Evolutionary conservation across 2,888 invertebrate species (phyloP).

Genomic region (Thalpophila matura): DNA sequence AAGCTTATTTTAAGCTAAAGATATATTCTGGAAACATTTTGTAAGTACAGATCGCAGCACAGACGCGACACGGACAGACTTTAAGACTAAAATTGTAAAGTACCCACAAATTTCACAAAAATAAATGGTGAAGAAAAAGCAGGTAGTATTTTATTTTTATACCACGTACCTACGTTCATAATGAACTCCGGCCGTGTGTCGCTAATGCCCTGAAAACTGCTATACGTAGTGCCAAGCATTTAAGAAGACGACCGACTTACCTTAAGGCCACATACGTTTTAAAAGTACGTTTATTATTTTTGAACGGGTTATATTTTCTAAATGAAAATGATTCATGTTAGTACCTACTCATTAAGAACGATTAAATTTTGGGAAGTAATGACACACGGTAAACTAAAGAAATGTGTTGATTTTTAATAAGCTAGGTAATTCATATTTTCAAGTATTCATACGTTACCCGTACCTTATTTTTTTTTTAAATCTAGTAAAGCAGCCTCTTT

Average conservation of each 20-base stretch:
- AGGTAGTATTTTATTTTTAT: constrained; percentile 47
- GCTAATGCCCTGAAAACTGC: constrained; percentile 59
- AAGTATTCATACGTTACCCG: too few species aligned
- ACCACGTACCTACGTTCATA: constrained; percentile 41
- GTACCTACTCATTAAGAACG: too few species aligned
- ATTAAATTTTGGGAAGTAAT: too few species aligned
- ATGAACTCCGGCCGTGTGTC: constrained; percentile 56
- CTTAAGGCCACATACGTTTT: constrained; percentile 12
- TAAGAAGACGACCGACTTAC: constrained; percentile 33
- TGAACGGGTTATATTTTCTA: not conserved
- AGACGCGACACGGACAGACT: too few species aligned
- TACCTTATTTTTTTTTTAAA: too few species aligned
- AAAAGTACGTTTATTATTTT: not conserved
- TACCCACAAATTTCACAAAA: constrained; percentile 25
- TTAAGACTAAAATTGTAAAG: constrained; percentile 2
- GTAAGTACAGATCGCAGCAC: too few species aligned
- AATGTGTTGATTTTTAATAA: too few species aligned
- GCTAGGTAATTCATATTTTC: too few species aligned
- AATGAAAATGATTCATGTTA: not conserved
- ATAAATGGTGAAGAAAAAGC: constrained; percentile 31
- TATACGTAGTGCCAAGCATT: constrained; percentile 47
- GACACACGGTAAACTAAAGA: too few species aligned
- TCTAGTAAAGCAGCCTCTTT: too few species aligned
- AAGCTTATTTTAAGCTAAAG: constrained; percentile 15
- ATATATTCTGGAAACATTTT: too few species aligned